Evolutionary conservation across 2,888 invertebrate genomes (phyloP).

Genomic region (Drosophila nr. perissopoda): DNA sequence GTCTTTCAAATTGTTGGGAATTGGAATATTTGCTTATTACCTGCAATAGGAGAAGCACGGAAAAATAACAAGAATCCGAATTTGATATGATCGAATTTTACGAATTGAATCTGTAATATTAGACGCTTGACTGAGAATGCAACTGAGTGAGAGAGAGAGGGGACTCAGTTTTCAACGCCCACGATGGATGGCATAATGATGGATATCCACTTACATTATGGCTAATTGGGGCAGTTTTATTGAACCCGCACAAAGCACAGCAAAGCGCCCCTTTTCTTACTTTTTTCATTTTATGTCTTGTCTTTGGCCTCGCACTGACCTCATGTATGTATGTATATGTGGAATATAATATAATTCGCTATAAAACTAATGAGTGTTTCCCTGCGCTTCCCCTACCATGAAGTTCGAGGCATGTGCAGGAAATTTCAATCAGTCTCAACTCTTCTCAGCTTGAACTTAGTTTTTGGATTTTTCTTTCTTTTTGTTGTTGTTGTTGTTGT

Average conservation of each 20-base stretch:
- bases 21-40: conserved; percentile 14
- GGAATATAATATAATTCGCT: conserved; percentile 47
- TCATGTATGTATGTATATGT: conserved; percentile 24
- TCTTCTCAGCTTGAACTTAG: conserved; percentile 33
- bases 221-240: conserved; percentile 57
- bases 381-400: not conserved
- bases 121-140: conserved; percentile 19
- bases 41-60: conserved; percentile 22
- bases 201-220: conserved; percentile 66
- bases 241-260: conserved; percentile 29
- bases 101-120: conserved; percentile 33
- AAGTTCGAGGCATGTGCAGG: conserved; percentile 38
- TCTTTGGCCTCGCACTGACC: conserved; percentile 55
- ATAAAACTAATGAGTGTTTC: conserved; percentile 49
- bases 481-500: conserved; percentile 5
- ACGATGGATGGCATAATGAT: conserved; percentile 14
- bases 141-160: not conserved
- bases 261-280: conserved; percentile 1
- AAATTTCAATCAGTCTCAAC: conserved; percentile 66
- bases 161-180: conserved; percentile 48
- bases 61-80: conserved; percentile 18
- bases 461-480: not conserved
- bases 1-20: not conserved
- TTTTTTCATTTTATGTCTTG: conserved; percentile 1
- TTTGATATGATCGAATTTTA: conserved; percentile 36